Conservation (phyloP, 2,113 vertebrate genomes). For the Nycticebus coucang region DNA sequence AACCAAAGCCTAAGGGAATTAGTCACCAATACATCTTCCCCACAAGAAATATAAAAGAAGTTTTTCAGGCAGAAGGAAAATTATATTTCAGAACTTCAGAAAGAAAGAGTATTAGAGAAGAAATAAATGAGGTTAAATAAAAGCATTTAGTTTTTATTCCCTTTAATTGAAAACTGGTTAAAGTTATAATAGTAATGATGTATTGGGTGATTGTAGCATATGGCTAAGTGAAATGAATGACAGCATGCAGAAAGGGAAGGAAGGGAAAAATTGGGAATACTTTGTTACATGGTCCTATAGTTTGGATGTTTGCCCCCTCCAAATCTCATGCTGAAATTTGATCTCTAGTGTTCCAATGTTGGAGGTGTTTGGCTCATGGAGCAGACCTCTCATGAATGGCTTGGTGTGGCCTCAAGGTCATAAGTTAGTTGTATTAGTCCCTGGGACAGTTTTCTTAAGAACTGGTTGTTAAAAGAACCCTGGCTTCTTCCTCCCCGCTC, state of each 20-base stretch:
- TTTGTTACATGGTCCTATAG: not conserved
- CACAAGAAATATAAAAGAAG: not conserved
- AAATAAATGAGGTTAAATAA: not conserved
- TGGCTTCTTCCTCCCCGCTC: no score
- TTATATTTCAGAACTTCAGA: constrained; percentile 7
- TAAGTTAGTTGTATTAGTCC: no score
- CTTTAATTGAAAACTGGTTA: not conserved
- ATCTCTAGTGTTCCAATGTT: no score
- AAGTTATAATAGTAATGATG: not conserved
- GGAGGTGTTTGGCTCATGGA: no score
- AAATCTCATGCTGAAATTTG: no score
- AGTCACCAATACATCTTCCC: not conserved
- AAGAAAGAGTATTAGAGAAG: not conserved
- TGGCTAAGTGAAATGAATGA: not conserved
- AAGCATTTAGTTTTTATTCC: not conserved
- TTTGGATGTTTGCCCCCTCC: no score
- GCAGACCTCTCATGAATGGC: no score
- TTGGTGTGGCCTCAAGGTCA: no score
- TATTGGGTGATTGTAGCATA: not conserved
- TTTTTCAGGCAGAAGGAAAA: not conserved
- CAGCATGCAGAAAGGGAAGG: not conserved
- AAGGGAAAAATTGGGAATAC: not conserved
- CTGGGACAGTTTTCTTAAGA: no score
- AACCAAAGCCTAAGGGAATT: not conserved
- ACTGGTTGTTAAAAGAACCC: no score